Base-by-base conservation (phyloP, 2,113 vertebrate genomes). In the Xyliphius kryptos region DNA sequence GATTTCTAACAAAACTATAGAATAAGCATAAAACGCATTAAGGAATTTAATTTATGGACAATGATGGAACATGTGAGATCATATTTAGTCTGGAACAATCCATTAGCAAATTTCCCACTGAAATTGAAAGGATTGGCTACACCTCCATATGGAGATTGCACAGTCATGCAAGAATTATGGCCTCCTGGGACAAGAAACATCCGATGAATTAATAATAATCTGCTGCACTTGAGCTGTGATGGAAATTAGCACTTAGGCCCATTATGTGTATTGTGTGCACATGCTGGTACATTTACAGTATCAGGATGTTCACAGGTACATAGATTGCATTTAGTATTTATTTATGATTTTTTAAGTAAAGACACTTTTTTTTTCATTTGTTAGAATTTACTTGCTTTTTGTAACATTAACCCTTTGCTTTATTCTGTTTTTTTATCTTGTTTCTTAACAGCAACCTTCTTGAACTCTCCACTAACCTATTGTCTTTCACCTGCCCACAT, bases 41-140 rank as follows among this genome's bases (percentile, higher is more conserved):
- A 36, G 37, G 19, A 11, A 7, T 66, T 51, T 57, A 49, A 69
- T 73, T 73, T 73, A 73, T 61, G 40, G 61, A 67, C 70, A 68
- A 65, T 79, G 78, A 78, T 79, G 71, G 81, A 79, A 75, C 75
- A 78, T 74, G 83, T 82, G 78, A 80, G 76, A 81, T 82, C 81
- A 85, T 74, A 70, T 74, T 63, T 53, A 57, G 63, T 54, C 51
- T 52, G 54, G 67, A 46, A 64, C 68, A 44, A 10, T 83, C 81
- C 83, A 85, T 83, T 83, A 82, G 69, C 73, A 75, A 81, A 73
- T 75, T 78, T 68, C 56, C 61, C 66, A 74, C 52, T 41, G 63
- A 73, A 67, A 60, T 66, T 76, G 68, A 77, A 71, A 81, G 76
- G 46, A 65, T 76, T 72, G 79, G 63, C 67, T 72, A 76, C 65